These are phyloP conservation scores for Poecile atricapillus DNA, from an alignment of 2,113 vertebrate species.

Conservation along the genomic window DNA sequence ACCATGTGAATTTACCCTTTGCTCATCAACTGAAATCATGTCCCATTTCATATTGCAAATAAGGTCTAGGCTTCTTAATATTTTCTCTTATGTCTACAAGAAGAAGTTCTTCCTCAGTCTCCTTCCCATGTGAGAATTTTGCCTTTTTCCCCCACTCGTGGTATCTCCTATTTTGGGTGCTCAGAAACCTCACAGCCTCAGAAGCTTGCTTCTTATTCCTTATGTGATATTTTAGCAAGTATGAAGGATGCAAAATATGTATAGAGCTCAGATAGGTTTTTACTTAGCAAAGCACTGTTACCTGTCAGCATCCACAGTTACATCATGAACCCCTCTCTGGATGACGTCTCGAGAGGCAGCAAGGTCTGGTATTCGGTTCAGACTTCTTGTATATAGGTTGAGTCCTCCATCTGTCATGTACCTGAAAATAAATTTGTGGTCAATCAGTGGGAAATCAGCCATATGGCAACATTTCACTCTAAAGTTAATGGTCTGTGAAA, in stretches of 20 bases:
- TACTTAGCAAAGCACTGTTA: slow-evolving; percentile 62
- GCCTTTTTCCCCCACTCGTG: neutral
- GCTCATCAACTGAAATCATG: neutral
- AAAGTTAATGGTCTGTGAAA: neutral
- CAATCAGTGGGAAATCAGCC: slow-evolving; percentile 23
- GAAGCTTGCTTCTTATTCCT: neutral
- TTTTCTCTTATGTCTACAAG: neutral
- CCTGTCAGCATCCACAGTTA: slow-evolving; percentile 94
- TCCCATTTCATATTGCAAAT: neutral
- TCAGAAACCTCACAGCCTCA: neutral
- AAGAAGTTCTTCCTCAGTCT: neutral
- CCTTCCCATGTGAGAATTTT: neutral
- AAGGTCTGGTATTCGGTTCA: slow-evolving; percentile 83
- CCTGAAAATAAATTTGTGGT: slow-evolving; percentile 73
- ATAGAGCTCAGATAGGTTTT: neutral
- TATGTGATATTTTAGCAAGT: neutral
- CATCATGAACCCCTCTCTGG: slow-evolving; percentile 87
- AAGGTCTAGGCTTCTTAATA: neutral
- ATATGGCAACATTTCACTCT: slow-evolving; percentile 10
- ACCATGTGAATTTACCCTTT: neutral
- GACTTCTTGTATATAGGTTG: slow-evolving; percentile 87
- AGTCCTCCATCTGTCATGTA: slow-evolving; percentile 94
- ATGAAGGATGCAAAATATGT: neutral
- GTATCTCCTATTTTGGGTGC: neutral
- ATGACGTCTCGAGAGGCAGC: slow-evolving; percentile 79